Conservation (phyloP, 2,797 vertebrate species). For the Danionella dracula region DNA sequence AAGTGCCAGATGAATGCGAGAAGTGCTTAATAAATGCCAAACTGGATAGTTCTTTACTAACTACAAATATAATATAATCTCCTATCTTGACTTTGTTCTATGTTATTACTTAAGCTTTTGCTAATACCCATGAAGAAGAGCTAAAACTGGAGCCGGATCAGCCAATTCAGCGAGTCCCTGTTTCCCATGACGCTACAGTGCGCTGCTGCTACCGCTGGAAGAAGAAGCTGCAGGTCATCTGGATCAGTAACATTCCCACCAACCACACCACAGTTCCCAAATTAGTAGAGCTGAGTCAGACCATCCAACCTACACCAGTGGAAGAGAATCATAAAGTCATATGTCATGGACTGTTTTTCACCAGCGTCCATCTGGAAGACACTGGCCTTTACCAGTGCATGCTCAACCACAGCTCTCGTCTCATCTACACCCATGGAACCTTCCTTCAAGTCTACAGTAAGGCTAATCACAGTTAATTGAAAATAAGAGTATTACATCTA, state of each 20-base stretch:
- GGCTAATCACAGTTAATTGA: not conserved
- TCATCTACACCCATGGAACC: conserved; percentile 55
- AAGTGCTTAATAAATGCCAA: too few species aligned
- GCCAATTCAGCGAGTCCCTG: conserved; percentile 24
- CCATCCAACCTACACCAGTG: rapidly evolving
- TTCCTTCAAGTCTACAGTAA: conserved; percentile 54
- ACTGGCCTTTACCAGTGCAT: conserved; percentile 58
- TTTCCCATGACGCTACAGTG: rapidly evolving
- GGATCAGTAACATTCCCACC: not conserved
- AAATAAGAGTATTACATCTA: too few species aligned
- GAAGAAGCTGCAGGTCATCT: rapidly evolving
- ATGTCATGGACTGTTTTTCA: conserved; percentile 9
- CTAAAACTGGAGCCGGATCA: conserved; percentile 39
- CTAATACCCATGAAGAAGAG: rapidly evolving
- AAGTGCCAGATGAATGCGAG: too few species aligned
- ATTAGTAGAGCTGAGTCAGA: rapidly evolving
- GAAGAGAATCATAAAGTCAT: rapidly evolving
- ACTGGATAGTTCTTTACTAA: too few species aligned
- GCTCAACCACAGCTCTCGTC: rapidly evolving
- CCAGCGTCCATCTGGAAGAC: not conserved
- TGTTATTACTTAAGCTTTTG: conserved; percentile 39
- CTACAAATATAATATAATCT: too few species aligned
- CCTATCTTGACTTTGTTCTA: too few species aligned
- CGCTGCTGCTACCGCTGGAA: conserved; percentile 48
- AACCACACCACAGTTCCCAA: rapidly evolving